These are phyloP conservation scores for Rotaria macrura DNA, from an alignment of 2,888 invertebrate genomes.

Conservation along the genomic window DNA sequence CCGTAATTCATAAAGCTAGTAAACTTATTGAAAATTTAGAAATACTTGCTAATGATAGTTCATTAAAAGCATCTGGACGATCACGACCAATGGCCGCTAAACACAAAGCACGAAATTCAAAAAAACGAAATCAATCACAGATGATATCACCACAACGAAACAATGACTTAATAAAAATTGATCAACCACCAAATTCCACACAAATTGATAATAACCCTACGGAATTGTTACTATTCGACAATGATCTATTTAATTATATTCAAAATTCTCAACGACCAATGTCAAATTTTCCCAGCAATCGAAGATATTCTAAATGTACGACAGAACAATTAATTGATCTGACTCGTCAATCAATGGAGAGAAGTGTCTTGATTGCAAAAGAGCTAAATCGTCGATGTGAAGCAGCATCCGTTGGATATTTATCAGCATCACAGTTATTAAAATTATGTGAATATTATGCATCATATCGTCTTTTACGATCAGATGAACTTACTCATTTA, in stretches of 20 bases:
- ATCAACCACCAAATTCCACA: too few relatives aligned
- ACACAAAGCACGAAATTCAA: background rate
- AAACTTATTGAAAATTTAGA: background rate
- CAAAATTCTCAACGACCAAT: background rate
- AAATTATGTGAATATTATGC: background rate
- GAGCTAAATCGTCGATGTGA: background rate
- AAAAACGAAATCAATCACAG: background rate
- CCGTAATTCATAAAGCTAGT: background rate
- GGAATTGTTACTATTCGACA: too few relatives aligned
- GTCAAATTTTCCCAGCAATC: background rate
- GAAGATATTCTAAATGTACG: background rate
- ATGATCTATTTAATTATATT: background rate
- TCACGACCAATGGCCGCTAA: background rate
- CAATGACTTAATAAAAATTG: too few relatives aligned
- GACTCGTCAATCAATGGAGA: background rate
- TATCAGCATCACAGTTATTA: background rate
- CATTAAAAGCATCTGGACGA: background rate
- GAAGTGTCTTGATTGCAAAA: background rate
- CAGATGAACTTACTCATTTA: background rate
- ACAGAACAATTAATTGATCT: background rate
- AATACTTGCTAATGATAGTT: background rate
- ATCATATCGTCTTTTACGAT: background rate
- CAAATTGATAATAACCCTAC: too few relatives aligned
- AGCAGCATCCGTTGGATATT: background rate
- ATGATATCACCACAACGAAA: background rate